Conservation (phyloP, 2,113 vertebrate genomes). For the Urocitellus parryii region DNA sequence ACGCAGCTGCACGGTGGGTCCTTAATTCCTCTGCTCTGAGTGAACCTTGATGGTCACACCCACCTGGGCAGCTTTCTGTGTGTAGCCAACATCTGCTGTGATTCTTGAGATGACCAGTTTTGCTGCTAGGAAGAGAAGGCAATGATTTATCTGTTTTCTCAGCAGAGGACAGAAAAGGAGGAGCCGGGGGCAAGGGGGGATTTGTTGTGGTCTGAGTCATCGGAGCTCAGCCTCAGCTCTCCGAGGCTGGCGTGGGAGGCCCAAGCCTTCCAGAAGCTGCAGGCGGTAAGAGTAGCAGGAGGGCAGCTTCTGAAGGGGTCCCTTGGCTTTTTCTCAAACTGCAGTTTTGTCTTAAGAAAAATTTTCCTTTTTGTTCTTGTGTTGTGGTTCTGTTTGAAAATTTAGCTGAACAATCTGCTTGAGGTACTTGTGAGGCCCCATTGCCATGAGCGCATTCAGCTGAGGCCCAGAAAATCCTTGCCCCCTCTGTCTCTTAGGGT, state of each 20-base stretch:
- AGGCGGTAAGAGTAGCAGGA: fast-evolving
- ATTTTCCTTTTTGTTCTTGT: neutral
- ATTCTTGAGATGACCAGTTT: neutral
- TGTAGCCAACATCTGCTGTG: neutral
- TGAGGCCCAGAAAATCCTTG: neutral
- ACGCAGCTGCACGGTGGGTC: neutral
- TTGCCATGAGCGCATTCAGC: neutral
- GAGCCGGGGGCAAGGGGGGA: fast-evolving
- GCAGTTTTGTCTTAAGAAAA: neutral
- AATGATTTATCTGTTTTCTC: neutral
- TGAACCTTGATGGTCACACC: neutral
- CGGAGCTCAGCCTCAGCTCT: neutral
- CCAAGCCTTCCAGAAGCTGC: neutral
- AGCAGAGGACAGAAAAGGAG: neutral
- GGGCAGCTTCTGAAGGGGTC: neutral
- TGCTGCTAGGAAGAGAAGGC: neutral
- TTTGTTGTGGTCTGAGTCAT: neutral
- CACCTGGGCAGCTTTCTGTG: neutral
- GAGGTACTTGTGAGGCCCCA: neutral
- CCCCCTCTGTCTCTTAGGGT: fast-evolving
- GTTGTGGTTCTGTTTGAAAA: neutral
- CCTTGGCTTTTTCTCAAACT: neutral
- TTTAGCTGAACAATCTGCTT: neutral
- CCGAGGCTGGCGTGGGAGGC: neutral
- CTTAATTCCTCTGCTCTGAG: constrained; percentile 29